Percentiles rank a stretch among this genome's conserved stretches.
Conservation (phyloP, 2,888 invertebrate genomes). For the Hirtodrosophila duncani region DNA sequence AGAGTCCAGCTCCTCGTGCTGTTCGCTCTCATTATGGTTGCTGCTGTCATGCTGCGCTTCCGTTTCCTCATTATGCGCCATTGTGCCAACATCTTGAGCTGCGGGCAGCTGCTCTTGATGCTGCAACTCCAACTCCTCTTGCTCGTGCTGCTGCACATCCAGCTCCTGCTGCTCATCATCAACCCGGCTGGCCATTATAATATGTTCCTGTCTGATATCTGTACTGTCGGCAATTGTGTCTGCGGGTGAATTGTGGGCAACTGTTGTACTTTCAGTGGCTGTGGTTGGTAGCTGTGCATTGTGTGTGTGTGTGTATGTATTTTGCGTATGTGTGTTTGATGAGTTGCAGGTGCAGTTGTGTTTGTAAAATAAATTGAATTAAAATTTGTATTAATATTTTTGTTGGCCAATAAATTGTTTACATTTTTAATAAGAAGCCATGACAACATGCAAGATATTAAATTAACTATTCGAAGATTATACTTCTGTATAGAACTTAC, state of each 20-base stretch:
- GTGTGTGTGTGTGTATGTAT: conserved; percentile 16
- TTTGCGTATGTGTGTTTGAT: conserved; percentile 19
- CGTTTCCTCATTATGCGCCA: conserved; percentile 69
- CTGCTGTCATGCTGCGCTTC: conserved; percentile 62
- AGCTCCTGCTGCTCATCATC: conserved; percentile 33
- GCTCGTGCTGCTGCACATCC: conserved; percentile 25
- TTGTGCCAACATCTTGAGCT: conserved; percentile 49
- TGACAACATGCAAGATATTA: conserved; percentile 35
- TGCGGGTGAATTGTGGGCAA: conserved; percentile 35
- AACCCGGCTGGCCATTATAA: conserved; percentile 39
- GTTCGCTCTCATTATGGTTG: conserved; percentile 56
- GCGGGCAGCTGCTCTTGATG: conserved; percentile 19
- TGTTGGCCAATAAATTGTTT: conserved; percentile 32
- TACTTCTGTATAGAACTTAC: conserved; percentile 32
- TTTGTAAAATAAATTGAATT: conserved; percentile 55
- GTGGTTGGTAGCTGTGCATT: conserved; percentile 26
- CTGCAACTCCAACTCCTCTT: conserved; percentile 15
- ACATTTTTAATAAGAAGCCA: conserved; percentile 21
- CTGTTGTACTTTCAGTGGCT: conserved; percentile 39
- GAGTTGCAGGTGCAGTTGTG: conserved; percentile 24
- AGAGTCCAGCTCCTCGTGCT: conserved; percentile 32
- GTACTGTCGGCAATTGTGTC: conserved; percentile 66
- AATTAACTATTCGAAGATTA: neutral
- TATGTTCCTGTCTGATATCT: conserved; percentile 43
- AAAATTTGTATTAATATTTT: conserved; percentile 44